phyloP scores from a whole-genome alignment of 2,888 invertebrate genomes.

The Ormyrus thymus region DNA sequence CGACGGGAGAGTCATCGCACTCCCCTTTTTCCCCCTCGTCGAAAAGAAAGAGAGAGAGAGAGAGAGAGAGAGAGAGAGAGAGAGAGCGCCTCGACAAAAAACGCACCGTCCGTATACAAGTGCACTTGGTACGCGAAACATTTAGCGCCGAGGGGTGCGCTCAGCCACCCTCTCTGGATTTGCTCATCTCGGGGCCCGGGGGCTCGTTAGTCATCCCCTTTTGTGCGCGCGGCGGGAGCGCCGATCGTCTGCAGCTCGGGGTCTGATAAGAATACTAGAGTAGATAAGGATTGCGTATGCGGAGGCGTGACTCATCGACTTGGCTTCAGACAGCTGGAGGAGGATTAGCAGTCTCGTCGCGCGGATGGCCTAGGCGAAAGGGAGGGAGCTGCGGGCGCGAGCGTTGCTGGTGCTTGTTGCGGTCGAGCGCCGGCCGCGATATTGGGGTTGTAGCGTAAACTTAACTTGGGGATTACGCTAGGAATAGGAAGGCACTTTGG shows the following conservation, averaged over 20 bases:
- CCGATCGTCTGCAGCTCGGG: not conserved
- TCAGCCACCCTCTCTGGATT: constrained; percentile 39
- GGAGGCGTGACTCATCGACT: constrained; percentile 14
- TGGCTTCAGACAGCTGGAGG: not conserved
- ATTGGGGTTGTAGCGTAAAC: not conserved
- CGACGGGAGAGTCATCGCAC: constrained; percentile 49
- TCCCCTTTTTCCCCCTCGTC: constrained; percentile 9
- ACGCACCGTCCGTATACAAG: constrained; percentile 53
- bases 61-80: not conserved
- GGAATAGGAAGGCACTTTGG: constrained; percentile 8
- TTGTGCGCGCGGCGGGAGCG: not conserved
- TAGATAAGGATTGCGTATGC: constrained; percentile 37
- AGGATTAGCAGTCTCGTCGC: constrained; percentile 1
- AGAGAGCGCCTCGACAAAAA: constrained; percentile 62
- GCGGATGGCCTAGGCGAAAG: not conserved
- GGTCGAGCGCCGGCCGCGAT: not conserved
- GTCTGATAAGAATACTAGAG: constrained; percentile 43
- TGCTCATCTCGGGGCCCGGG: constrained; percentile 21
- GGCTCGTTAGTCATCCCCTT: constrained; percentile 35
- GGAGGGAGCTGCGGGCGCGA: not conserved
- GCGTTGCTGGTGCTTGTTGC: not conserved
- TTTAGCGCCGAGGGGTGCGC: constrained; percentile 57
- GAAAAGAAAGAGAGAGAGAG: not conserved
- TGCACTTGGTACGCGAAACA: constrained; percentile 63
- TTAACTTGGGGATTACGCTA: constrained; percentile 15